phyloP scores from a whole-genome alignment of 2,797 vertebrate species.

The Podargus strigoides region DNA sequence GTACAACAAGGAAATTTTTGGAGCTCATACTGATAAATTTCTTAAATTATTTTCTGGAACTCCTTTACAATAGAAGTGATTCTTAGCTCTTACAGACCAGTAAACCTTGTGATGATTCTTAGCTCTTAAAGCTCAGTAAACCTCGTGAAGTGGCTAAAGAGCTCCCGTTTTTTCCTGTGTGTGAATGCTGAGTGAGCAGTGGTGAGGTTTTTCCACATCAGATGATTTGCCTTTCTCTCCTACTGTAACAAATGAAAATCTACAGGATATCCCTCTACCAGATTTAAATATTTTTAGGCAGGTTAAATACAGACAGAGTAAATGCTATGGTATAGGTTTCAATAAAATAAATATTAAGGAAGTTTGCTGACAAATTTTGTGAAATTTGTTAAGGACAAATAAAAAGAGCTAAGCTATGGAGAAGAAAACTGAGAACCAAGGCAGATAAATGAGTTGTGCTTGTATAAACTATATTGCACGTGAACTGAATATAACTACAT shows the following conservation, averaged over 20 bases:
- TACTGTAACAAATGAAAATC: not conserved
- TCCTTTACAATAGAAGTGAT: not conserved
- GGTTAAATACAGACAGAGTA: not conserved
- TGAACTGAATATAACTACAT: not conserved
- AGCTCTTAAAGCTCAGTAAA: not conserved
- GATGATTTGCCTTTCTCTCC: not conserved
- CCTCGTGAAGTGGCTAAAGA: not conserved
- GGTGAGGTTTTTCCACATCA: not conserved
- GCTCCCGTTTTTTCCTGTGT: not conserved
- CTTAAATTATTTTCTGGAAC: not conserved
- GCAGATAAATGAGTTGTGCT: not conserved
- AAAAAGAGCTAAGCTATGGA: not conserved
- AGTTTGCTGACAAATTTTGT: not conserved
- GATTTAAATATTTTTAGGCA: not conserved
- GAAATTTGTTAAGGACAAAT: not conserved
- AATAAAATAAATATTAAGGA: not conserved
- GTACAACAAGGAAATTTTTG: not conserved
- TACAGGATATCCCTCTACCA: not conserved
- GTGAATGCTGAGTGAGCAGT: not conserved
- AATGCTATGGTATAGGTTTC: not conserved
- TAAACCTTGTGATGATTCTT: not conserved
- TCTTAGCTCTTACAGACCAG: not conserved
- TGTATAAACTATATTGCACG: not conserved
- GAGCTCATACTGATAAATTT: not conserved
- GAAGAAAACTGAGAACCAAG: not conserved